A percentile compares a stretch with the other conserved stretches of the same genome.
Evolutionary conservation across 2,888 invertebrate genomes (phyloP).

Genomic region (Dorcus hopei): DNA sequence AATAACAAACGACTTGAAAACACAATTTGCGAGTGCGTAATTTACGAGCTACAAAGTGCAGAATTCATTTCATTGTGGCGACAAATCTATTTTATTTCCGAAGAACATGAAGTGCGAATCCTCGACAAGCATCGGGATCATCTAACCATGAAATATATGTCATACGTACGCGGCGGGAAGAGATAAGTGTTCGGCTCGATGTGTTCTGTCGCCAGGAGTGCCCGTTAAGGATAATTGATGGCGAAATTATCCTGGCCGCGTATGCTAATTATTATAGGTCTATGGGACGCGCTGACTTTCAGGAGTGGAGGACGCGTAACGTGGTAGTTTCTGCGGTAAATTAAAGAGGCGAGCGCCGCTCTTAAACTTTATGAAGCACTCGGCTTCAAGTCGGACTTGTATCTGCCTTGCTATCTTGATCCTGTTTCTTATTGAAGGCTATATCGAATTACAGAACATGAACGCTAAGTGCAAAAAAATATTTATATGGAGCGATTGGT

Average conservation of each 20-base stretch:
- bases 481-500: conserved; percentile 1
- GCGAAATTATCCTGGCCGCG: conserved; percentile 36
- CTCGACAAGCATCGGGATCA: conserved; percentile 32
- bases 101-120: conserved; percentile 33
- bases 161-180: conserved; percentile 33
- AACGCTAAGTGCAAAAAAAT: conserved; percentile 10
- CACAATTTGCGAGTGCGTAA: conserved; percentile 7
- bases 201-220: conserved; percentile 40
- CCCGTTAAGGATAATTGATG: conserved; percentile 38
- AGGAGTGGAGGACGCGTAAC: neutral
- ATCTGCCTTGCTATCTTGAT: conserved; percentile 8
- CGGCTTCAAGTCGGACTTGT: neutral
- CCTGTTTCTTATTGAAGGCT: conserved; percentile 8
- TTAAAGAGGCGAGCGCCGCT: neutral
- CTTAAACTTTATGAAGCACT: neutral
- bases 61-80: conserved; percentile 22
- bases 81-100: conserved; percentile 32
- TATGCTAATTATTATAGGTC: conserved; percentile 32
- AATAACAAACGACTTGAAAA: conserved; percentile 2
- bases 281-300: conserved; percentile 14
- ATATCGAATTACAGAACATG: conserved; percentile 12
- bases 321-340: neutral
- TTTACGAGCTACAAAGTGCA: conserved; percentile 9
- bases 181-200: conserved; percentile 37
- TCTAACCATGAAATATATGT: conserved; percentile 36